A percentile compares a stretch with the other conserved stretches of the same genome.
phyloP scores from a whole-genome alignment of 1,140 invertebrate species.

The Aphidius gifuensis region DNA sequence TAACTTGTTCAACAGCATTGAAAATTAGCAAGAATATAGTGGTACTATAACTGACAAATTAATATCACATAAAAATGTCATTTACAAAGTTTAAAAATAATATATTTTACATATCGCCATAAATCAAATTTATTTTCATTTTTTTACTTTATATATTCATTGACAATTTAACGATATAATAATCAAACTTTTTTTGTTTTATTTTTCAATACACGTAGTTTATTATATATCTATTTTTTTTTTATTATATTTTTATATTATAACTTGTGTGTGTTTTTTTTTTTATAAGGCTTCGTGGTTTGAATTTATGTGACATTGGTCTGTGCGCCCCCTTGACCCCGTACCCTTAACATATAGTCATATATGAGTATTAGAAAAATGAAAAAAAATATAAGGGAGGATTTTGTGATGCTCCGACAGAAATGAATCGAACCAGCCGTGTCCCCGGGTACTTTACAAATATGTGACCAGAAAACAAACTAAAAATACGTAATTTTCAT shows the following conservation, averaged over 20 bases:
- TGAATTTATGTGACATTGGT: conserved; percentile 41
- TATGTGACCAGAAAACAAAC: conserved; percentile 50
- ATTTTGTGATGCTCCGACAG: conserved; percentile 31
- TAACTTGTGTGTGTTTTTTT: background rate
- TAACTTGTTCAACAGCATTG: no score
- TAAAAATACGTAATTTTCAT: conserved; percentile 26
- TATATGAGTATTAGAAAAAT: no score
- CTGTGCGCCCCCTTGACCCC: no score
- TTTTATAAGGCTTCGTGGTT: conserved; percentile 31
- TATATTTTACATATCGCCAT: conserved; percentile 21
- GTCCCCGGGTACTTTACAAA: conserved; percentile 46
- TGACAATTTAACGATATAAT: no score
- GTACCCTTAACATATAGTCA: no score
- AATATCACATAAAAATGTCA: conserved; percentile 27
- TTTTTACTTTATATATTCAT: no score
- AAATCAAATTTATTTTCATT: no score
- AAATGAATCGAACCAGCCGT: conserved; percentile 43
- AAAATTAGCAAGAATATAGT: no score
- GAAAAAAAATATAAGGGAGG: conserved; percentile 3
- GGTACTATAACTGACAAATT: no score
- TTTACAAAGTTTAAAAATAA: conserved; percentile 13
- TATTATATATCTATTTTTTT: background rate
- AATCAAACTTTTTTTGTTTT: background rate
- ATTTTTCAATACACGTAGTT: background rate
- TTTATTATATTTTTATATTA: background rate